Base-by-base conservation (phyloP, 2,888 invertebrate genomes). In the Platerodrilus igneus region DNA sequence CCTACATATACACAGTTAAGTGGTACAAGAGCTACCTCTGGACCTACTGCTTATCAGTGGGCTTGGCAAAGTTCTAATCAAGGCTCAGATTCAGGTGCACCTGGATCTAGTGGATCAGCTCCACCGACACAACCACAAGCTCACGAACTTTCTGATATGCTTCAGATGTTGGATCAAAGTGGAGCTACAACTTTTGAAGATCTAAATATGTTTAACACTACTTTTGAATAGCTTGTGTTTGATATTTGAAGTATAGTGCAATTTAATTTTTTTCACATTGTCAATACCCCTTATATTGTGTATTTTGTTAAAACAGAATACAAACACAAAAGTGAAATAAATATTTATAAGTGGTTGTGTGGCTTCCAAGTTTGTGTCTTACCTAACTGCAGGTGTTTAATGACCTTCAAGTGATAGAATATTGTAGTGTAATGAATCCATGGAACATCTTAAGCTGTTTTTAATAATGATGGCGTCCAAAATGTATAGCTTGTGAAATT, bases 151-250 rank as follows among this genome's bases (percentile, higher is more conserved):
- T 86, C 89, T 9, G 92, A 93, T 60, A 91, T 93, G 91, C 73
- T 93, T 57, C 91, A 92, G 70, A 91, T 93, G 81, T 72, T 93
- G 38, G 88, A 91, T 69, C 88, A 88, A 65, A 81, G 83, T 57
- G 86, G 82, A 32, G 77, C 86, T 21, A 76, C 86, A 40, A 82
- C 87, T 16, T 92, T 92, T 66, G 91, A 91, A 66, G 92, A 92
- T 68, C 76, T 92, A 58, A 82, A 82, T 59, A 92, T 92, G 90
- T 92, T 92, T 68, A 90, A 85, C 65, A 82, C 88, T 55, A 79
- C 76, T 55, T 85, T 84, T 60, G 83, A 83, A 70, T 83, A 63
- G 51, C 16, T 46, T 43, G 35, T 33, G 33, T 41, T 29, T 35
- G 25, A 33, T 27, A 39, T 37, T 38, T 47, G 39, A 33, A 37